These are phyloP conservation scores for Agonum fuliginosum DNA, from an alignment of 2,888 invertebrate species.

Conservation along the genomic window DNA sequence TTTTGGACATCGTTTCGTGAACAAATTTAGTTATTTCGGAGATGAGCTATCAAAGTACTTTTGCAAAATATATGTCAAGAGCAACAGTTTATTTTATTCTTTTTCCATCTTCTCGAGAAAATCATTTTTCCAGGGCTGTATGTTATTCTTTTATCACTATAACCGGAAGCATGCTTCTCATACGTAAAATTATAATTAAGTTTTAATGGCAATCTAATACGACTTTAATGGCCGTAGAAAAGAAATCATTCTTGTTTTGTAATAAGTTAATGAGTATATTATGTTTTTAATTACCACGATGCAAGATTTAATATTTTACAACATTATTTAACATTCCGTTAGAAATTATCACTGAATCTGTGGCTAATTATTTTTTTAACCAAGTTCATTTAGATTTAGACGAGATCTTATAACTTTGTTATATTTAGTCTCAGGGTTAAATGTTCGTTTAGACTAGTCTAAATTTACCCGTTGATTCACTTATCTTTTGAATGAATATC, in stretches of 20 bases:
- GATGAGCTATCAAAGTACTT: too few relatives aligned
- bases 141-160: background rate
- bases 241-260: conserved; percentile 15
- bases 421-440: conserved; percentile 23
- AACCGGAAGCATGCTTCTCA: conserved; percentile 27
- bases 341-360: background rate
- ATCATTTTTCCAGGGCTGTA: background rate
- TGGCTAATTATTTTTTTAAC: conserved; percentile 5
- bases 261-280: conserved; percentile 14
- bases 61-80: too few relatives aligned
- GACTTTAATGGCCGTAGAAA: conserved; percentile 44
- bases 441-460: conserved; percentile 4
- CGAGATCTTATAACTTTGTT: too few relatives aligned
- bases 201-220: conserved; percentile 39
- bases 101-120: too few relatives aligned
- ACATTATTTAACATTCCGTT: background rate
- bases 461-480: conserved; percentile 9
- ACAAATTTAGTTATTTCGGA: too few relatives aligned
- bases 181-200: conserved; percentile 30
- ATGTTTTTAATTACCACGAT: background rate
- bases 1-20: too few relatives aligned
- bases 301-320: background rate
- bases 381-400: conserved; percentile 15
- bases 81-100: too few relatives aligned
- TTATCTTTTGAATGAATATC: background rate